These are phyloP conservation scores for Erythrocercus mccallii DNA, from an alignment of 2,113 vertebrate genomes.

Conservation along the genomic window DNA sequence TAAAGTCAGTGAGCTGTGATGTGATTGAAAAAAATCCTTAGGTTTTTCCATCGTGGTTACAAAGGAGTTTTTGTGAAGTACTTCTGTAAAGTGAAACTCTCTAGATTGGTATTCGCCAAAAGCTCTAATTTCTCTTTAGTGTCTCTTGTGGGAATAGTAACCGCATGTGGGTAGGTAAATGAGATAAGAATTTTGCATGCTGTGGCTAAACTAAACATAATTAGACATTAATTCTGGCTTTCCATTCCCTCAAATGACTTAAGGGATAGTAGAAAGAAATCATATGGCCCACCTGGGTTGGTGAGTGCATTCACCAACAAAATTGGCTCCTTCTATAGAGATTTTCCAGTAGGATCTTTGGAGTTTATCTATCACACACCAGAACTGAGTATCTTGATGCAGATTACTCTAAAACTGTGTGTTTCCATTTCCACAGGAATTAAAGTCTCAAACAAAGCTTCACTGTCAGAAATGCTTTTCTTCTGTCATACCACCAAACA, in stretches of 20 bases:
- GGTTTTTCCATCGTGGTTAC: constrained; percentile 38
- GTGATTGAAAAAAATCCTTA: constrained; percentile 23
- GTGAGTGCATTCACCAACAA: constrained; percentile 7
- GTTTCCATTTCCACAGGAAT: background rate
- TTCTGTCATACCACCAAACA: background rate
- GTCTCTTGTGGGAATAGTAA: constrained; percentile 59
- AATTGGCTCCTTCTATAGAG: background rate
- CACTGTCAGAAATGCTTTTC: background rate
- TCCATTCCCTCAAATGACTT: constrained; percentile 53
- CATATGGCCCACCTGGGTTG: constrained; percentile 24
- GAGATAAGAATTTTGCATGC: constrained; percentile 63
- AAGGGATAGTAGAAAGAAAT: constrained; percentile 26
- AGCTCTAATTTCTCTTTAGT: constrained; percentile 66
- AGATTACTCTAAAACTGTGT: background rate
- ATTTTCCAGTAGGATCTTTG: background rate
- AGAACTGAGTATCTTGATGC: background rate
- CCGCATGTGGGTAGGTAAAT: constrained; percentile 55
- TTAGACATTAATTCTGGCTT: constrained; percentile 56
- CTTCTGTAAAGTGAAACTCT: constrained; percentile 65
- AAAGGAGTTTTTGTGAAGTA: constrained; percentile 49
- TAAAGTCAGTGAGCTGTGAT: constrained; percentile 10
- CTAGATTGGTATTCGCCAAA: constrained; percentile 46
- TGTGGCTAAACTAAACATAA: constrained; percentile 51
- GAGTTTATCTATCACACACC: background rate
- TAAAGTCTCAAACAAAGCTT: background rate